Evolutionary conservation across 2,888 invertebrate species (phyloP).

Genomic region (Drosophila meridiana): DNA sequence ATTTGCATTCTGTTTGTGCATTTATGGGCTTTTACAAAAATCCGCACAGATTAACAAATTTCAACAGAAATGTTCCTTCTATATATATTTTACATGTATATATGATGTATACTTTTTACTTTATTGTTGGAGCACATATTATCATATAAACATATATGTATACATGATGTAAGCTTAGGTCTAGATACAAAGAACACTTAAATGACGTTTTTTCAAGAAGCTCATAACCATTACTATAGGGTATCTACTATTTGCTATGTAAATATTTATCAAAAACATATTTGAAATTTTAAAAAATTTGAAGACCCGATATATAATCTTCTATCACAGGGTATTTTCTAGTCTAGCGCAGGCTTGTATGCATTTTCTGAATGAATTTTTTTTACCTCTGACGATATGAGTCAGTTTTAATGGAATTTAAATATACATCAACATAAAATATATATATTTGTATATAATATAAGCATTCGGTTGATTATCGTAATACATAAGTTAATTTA

Average conservation of each 20-base stretch:
- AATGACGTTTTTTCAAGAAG: too few relatives aligned
- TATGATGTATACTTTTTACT: not conserved
- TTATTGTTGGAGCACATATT: not conserved
- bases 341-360: not conserved
- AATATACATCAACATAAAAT: slow-evolving; percentile 18
- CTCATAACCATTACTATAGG: too few relatives aligned
- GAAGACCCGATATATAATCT: not conserved
- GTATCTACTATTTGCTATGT: too few relatives aligned
- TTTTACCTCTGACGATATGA: slow-evolving; percentile 34
- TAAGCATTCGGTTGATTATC: not conserved
- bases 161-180: too few relatives aligned
- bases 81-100: not conserved
- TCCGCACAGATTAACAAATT: slow-evolving; percentile 9
- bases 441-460: not conserved
- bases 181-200: too few relatives aligned
- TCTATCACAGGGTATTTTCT: slow-evolving; percentile 3
- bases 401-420: slow-evolving; percentile 53
- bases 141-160: too few relatives aligned
- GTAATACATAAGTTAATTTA: slow-evolving; percentile 4
- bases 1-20: not conserved
- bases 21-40: slow-evolving; percentile 7
- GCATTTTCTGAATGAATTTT: slow-evolving; percentile 52
- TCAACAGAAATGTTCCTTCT: slow-evolving; percentile 2
- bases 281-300: too few relatives aligned
- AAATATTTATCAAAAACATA: too few relatives aligned